These are phyloP conservation scores for Lepilemur ruficaudatus DNA, from an alignment of 2,797 vertebrate species.

Conservation along the genomic window DNA sequence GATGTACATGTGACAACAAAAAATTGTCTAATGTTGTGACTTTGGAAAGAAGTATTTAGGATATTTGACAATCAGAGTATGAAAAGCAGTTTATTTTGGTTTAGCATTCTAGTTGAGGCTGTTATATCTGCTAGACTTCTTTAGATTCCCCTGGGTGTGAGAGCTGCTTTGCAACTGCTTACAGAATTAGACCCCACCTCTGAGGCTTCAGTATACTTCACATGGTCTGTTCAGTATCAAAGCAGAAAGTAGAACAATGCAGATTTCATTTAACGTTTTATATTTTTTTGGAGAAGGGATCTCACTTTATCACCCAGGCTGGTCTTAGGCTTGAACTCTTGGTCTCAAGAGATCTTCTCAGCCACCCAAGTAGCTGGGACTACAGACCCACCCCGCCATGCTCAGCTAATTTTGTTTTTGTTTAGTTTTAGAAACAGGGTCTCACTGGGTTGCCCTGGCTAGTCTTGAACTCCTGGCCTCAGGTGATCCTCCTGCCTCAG, in stretches of 20 bases:
- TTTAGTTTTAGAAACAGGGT: too few species aligned
- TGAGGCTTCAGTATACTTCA: not conserved
- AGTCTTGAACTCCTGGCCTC: too few species aligned
- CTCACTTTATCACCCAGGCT: too few species aligned
- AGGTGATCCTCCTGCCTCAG: too few species aligned
- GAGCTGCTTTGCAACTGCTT: not conserved
- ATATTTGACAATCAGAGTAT: constrained; percentile 37
- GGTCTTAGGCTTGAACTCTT: too few species aligned
- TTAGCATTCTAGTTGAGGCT: constrained; percentile 18
- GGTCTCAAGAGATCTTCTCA: too few species aligned
- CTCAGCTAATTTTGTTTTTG: too few species aligned
- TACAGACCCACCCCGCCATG: too few species aligned
- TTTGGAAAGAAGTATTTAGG: constrained; percentile 29
- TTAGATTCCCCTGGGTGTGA: not conserved
- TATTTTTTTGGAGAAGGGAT: too few species aligned
- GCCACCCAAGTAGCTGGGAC: too few species aligned
- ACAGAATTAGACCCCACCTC: not conserved
- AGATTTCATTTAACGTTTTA: not conserved
- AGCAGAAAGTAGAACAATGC: not conserved
- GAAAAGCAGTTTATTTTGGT: constrained; percentile 70
- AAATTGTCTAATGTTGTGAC: constrained; percentile 8
- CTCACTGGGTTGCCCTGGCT: too few species aligned
- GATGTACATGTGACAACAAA: constrained; percentile 33
- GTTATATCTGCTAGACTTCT: not conserved
- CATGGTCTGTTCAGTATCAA: not conserved